These are phyloP conservation scores for Archivesica marissinica DNA, from an alignment of 1,140 invertebrate genomes.

Conservation along the genomic window DNA sequence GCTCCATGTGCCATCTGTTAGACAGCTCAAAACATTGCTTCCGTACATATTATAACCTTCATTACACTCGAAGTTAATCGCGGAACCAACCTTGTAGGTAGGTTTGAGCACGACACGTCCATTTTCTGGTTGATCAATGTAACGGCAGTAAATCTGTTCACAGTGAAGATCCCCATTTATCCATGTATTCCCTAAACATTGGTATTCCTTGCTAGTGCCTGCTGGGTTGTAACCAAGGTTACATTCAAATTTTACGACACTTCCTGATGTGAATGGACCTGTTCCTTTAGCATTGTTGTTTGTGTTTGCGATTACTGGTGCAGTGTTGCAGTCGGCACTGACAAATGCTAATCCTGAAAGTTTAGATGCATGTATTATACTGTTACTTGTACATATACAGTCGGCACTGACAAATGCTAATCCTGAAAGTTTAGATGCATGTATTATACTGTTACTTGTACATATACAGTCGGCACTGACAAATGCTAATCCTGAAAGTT, in stretches of 20 bases:
- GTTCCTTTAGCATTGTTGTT: conserved; percentile 5
- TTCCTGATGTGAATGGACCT: neutral
- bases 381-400: too few relatives aligned
- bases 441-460: too few relatives aligned
- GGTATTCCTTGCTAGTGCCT: neutral
- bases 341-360: neutral
- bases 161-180: conserved; percentile 11
- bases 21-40: neutral
- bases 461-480: too few relatives aligned
- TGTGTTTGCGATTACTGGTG: conserved; percentile 21
- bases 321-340: neutral
- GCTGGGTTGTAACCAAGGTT: neutral
- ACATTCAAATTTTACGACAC: conserved; percentile 21
- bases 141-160: neutral
- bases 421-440: too few relatives aligned
- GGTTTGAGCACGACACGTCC: neutral
- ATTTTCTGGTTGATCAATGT: conserved; percentile 4
- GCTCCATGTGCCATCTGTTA: conserved; percentile 10
- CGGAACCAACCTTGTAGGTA: conserved; percentile 3
- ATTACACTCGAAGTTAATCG: conserved; percentile 24
- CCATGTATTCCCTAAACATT: conserved; percentile 13
- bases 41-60: conserved; percentile 43
- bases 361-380: too few relatives aligned
- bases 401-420: too few relatives aligned
- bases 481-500: too few relatives aligned